phyloP scores from a whole-genome alignment of 2,113 vertebrate species.

The Toxotes chatareus region DNA sequence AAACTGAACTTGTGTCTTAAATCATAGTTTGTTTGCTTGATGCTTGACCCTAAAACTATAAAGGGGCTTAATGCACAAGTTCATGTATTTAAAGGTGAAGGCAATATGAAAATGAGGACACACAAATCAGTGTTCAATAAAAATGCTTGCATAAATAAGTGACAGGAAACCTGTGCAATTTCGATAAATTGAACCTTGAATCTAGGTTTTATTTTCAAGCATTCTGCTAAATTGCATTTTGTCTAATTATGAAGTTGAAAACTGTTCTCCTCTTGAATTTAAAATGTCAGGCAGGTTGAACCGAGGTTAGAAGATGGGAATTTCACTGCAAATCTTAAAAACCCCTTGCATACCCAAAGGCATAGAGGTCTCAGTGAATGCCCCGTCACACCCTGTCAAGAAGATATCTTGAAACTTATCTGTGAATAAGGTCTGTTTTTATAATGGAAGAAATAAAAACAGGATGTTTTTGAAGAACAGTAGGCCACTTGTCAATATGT shows the following conservation, averaged over 20 bases:
- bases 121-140: background rate
- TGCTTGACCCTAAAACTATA: background rate
- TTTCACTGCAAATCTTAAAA: background rate
- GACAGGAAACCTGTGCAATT: no score
- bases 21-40: background rate
- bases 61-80: background rate
- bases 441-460: background rate
- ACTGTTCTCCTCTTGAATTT: background rate
- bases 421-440: background rate
- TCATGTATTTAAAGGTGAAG: background rate
- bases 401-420: background rate
- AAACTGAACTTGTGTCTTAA: conserved; percentile 66
- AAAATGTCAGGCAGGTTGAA: background rate
- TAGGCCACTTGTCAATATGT: background rate
- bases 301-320: conserved; percentile 1
- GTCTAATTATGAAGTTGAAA: background rate
- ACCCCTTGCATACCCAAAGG: background rate
- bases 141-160: background rate
- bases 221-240: background rate
- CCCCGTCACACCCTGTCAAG: background rate
- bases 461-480: background rate
- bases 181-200: background rate
- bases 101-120: background rate
- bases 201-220: background rate
- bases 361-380: background rate